Conservation (phyloP, 2,888 invertebrate genomes). For the Tinea pellionella region DNA sequence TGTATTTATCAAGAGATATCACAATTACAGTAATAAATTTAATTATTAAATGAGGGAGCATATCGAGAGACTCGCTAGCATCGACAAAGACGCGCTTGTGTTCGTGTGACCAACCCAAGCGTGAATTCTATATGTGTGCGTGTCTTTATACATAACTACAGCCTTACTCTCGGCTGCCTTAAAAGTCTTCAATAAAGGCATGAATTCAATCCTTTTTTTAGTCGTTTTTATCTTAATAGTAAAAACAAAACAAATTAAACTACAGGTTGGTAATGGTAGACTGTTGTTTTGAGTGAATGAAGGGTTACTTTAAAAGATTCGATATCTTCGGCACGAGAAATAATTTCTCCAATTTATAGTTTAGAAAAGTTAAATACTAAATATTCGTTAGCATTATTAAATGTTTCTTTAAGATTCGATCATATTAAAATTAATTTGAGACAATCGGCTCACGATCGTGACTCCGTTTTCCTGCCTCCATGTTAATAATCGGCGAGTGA, state of each 20-base stretch:
- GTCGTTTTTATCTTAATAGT: constrained; percentile 9
- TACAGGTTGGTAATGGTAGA: constrained; percentile 1
- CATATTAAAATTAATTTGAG: constrained; percentile 9
- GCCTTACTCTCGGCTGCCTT: constrained; percentile 5
- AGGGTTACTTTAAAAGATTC: neutral
- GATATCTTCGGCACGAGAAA: too few relatives aligned
- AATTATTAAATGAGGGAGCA: constrained; percentile 8
- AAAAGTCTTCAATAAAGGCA: constrained; percentile 9
- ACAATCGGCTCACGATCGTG: constrained; percentile 9
- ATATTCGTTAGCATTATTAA: neutral
- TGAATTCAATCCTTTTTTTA: constrained; percentile 8
- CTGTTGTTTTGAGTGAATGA: neutral
- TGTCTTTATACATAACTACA: neutral
- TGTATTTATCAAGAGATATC: constrained; percentile 8
- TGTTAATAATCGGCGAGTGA: constrained; percentile 7
- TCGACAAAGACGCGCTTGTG: constrained; percentile 5
- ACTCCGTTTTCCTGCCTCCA: constrained; percentile 9
- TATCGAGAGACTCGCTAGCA: neutral
- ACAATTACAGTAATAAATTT: constrained; percentile 10
- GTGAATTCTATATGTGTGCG: neutral
- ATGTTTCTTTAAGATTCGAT: neutral
- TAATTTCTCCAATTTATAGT: neutral
- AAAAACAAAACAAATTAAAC: constrained; percentile 12
- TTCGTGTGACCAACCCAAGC: constrained; percentile 5
- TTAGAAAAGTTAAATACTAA: neutral